These are phyloP conservation scores for Thunnus thynnus DNA, from an alignment of 2,113 vertebrate species.

Conservation along the genomic window DNA sequence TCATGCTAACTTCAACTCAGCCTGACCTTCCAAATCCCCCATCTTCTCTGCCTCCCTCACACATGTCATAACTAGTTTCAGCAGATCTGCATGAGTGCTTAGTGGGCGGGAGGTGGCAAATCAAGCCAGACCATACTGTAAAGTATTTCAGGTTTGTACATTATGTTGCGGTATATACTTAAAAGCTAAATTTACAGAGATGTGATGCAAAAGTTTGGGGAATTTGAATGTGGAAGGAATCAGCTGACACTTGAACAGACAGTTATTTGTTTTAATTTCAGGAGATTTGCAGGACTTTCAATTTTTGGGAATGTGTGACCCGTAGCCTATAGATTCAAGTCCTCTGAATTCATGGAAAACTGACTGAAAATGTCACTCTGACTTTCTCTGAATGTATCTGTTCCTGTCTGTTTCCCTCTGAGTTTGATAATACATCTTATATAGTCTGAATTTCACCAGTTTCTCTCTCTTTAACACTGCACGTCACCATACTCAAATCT, in stretches of 20 bases:
- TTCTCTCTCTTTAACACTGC: background rate
- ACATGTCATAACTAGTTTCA: conserved; percentile 56
- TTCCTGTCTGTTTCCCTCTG: background rate
- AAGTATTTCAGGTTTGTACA: conserved; percentile 35
- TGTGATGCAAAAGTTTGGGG: background rate
- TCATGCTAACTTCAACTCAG: conserved; percentile 41
- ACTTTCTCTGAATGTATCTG: background rate
- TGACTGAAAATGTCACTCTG: background rate
- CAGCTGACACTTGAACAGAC: background rate
- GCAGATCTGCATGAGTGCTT: conserved; percentile 47
- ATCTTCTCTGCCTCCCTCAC: conserved; percentile 43
- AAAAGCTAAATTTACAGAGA: background rate
- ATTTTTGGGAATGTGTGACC: background rate
- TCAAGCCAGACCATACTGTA: conserved; percentile 20
- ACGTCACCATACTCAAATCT: background rate
- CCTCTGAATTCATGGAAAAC: background rate
- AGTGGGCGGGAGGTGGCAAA: conserved; percentile 49
- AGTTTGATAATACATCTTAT: background rate
- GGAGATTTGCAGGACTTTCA: background rate
- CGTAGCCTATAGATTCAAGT: background rate
- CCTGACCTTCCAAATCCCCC: conserved; percentile 45
- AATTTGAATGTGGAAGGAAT: background rate
- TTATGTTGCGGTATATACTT: background rate
- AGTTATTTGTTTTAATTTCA: background rate
- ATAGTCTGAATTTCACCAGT: background rate